Base-by-base conservation (phyloP, 1,140 invertebrate genomes). In the Melipona quadrifasciata region DNA sequence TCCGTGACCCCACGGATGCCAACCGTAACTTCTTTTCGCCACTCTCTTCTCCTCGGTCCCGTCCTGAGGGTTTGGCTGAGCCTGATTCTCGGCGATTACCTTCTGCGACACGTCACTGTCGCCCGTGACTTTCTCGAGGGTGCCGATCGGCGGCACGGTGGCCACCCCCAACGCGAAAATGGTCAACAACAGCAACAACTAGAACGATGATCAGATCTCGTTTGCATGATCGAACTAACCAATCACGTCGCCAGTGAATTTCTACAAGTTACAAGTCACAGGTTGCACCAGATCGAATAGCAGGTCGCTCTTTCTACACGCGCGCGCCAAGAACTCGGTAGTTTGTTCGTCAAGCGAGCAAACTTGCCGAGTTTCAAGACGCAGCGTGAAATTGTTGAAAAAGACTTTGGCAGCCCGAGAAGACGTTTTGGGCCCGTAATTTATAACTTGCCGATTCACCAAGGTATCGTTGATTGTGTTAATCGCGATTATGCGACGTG, bases 21-120 rank as follows among this genome's bases (percentile, higher is more conserved):
- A 90, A n/a, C 87, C 86, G 27, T 89, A 84, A 79, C 92, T 92
- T 71, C 91, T 89, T 67, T 93, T 93, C 2, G 84, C 82, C 24
- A 93, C 31, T 75, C 89, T 92, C 58, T 90, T 93, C 39, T 90
- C 89, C 2, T 82, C 84, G 5, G 51, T 10, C 12, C 57, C 24
- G 14, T 88, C 84, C 71, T 85, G 78, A 34, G 64, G 34, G 12
- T 74, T 73, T 14, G 78, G 73, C n/a, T 87, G 71, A 10, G 70
- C 57, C 39, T 84, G 83, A 65, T 81, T 64, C 47, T 78, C 27
- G 8, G 67, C 57, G 1, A 61, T 71, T 17, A 74, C 78, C 68
- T 89, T 73, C 27, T 67, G 47, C 0, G 77, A 61, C 17, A 83
- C 77, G 11, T 89, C 89, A n/a, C 88, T 89, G 12, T 34, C 51